Evolutionary conservation across 2,888 invertebrate genomes (phyloP), one percentile per base, ranked within the genome.

Genomic region (Zaprionus lineosus): DNA sequence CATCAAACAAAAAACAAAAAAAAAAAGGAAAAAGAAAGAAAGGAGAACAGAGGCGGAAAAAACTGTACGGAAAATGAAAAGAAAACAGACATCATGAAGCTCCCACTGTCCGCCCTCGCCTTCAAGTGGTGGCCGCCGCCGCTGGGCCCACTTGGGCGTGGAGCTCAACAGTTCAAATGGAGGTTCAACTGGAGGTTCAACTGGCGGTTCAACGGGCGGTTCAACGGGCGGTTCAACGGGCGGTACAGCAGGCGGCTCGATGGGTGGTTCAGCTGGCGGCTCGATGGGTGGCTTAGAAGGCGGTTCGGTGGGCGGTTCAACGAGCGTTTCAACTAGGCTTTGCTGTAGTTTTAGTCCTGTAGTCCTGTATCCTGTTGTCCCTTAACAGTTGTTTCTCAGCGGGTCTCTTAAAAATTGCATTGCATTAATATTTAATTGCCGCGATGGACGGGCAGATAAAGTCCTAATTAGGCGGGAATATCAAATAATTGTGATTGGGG

Each of bases 401-500:
- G 3, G 15, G 18, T n/a, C n/a, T n/a, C 31, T 50, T 26, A 48
- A 56, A 60, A 66, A 61, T 44, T 74, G 60, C 73, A 67, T 46
- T 63, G 58, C 67, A 79, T 84, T 74, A 63, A 81, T 81, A 70
- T 67, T 77, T 70, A 76, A 84, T 81, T 67, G 67, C 53, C 57
- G 58, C 61, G 63, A 59, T 70, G 59, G 19, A 18, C 14, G 70
- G 58, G 62, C 44, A 64, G 69, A 66, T 63, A 69, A 55, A 66
- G 64, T 37, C 58, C 76, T 77, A 79, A 77, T 77, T 77, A 79
- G 64, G 37, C 24, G 37, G 55, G 50, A 55, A 62, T 48, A 66
- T 56, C 57, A 50, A 53, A 46, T 59, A 66, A 72, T 72, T 59
- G 65, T 55, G 47, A 61, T 53, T 50, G 24, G 36, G 31, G 8